Evolutionary conservation across 2,888 invertebrate species (phyloP), one percentile per base, ranked within the genome.

Genomic region (Conistra vaccinii): DNA sequence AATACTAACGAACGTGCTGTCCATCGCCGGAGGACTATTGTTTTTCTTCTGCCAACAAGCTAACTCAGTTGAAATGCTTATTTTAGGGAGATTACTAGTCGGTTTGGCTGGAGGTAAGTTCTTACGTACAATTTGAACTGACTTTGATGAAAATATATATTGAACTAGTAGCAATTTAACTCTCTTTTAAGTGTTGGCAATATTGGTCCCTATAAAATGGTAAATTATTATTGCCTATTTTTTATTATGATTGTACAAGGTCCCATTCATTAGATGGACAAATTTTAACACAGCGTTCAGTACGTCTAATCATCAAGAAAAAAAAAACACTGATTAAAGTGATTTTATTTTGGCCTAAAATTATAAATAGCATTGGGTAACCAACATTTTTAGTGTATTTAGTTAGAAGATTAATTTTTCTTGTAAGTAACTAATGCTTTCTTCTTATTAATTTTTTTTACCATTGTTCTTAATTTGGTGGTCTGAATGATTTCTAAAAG

Each of bases 11-110:
- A 98, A 98, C 82, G 80, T 97, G 5, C 92, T 98, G 69, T 98
- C 98, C 32, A 92, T 98, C 5, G 84, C 97, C 14, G 98, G 98
- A 26, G 98, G 98, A 0, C 87, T 97, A 3, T 91, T 98, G 71
- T 98, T 99, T 93, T 92, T 97, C 63, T 92, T 97, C 42, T 97
- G 98, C 76, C 98, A 98, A 86, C 90, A 95, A 57, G 97, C 97
- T 3, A 97, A 97, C 89, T 98, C 98, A 0, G 97, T 98, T 53
- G 99, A 98, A 94, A 97, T 99, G 96, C 96, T 99, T 60, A 94
- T 99, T 51, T 80, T 97, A 63, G 99, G 98, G 12, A 96, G 99
- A 89, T 93, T 99, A 78, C 89, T 98, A 62, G 98, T 98, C 71
- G 99, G 99, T 35, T 91, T 98, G 62, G 96, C 98, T 79, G 97